Evolutionary conservation across 2,113 vertebrate genomes (phyloP).

Genomic region (Seriola quinqueradiata): DNA sequence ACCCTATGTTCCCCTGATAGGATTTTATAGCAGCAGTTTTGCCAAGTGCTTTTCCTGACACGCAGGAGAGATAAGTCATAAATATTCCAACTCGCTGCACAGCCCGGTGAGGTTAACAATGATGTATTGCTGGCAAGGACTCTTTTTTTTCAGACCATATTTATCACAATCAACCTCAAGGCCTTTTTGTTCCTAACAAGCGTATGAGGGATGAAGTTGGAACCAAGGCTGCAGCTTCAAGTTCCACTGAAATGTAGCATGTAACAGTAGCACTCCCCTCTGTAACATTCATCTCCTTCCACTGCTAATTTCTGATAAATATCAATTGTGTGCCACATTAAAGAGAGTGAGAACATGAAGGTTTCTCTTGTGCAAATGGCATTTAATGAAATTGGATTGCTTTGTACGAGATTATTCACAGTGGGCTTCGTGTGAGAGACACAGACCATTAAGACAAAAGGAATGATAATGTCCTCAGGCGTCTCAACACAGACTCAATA

Average conservation of each 20-base stretch:
- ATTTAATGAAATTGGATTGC: constrained; percentile 54
- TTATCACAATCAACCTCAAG: constrained; percentile 66
- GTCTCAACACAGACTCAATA: constrained; percentile 33
- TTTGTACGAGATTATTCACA: constrained; percentile 9
- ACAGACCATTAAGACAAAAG: constrained; percentile 12
- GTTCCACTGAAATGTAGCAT: constrained; percentile 19
- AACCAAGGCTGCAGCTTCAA: constrained; percentile 25
- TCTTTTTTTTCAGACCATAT: constrained; percentile 49
- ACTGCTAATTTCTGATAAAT: background rate
- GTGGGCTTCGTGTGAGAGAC: background rate
- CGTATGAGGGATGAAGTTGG: constrained; percentile 35
- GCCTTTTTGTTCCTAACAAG: constrained; percentile 65
- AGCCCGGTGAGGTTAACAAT: constrained; percentile 54
- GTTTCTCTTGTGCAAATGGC: background rate
- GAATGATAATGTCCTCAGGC: constrained; percentile 16
- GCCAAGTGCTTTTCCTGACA: constrained; percentile 11
- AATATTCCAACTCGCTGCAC: constrained; percentile 36
- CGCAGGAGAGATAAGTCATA: constrained; percentile 34
- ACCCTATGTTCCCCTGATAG: background rate
- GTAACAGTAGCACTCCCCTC: constrained; percentile 17
- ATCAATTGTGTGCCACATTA: constrained; percentile 9
- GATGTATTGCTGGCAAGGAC: constrained; percentile 47
- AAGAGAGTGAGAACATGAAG: background rate
- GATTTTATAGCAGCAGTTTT: constrained; percentile 28
- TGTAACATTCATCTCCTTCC: constrained; percentile 6